Evolutionary conservation across 2,113 vertebrate species (phyloP), one percentile per base, ranked within the genome.

Genomic region (Xiphophorus couchianus): DNA sequence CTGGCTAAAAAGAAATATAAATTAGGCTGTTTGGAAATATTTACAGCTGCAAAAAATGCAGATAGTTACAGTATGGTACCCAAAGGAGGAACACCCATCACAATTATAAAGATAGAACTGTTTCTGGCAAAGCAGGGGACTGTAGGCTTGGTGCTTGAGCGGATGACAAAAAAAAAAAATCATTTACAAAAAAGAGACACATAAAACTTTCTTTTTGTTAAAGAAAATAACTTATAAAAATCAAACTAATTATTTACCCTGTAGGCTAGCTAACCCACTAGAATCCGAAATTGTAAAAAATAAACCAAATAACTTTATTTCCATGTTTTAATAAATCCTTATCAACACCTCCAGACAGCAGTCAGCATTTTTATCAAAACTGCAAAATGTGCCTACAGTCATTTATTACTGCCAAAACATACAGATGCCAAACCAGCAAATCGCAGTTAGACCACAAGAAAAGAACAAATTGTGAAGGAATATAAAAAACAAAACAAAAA

Each of bases 351-450:
- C 44, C 44, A 48, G 22, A n/a, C 8, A n/a, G 17, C 7, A 58
- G 51, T 11, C 51, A n/a, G 9, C 9, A 10, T 9, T 25, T 8
- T 54, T 25, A 9, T 22, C 22, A 54, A 19, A 58, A n/a, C 25
- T n/a, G 15, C 48, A 54, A 54, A 54, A 54, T 22, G 22, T 25
- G 14, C 14, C 39, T 15, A 5, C 39, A 42, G 39, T 48, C 44
- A 48, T 48, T 48, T 48, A 48, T 22, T 74, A 3, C 62, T 69
- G 87, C 88, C 80, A 92, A 88, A 86, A 73, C 69, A 87, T 13
- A 83, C 76, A 82, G 69, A 79, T 8, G 3, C 25, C 14, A 65
- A 75, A 86, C 37, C 54, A 71, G 69, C 54, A 62, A 60, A 69
- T 12, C 15, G 4, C 22, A 25, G 22, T 54, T 25, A 58, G 51